These are phyloP conservation scores for Drosophila santomea DNA, from an alignment of 1,140 invertebrate genomes.

Conservation along the genomic window DNA sequence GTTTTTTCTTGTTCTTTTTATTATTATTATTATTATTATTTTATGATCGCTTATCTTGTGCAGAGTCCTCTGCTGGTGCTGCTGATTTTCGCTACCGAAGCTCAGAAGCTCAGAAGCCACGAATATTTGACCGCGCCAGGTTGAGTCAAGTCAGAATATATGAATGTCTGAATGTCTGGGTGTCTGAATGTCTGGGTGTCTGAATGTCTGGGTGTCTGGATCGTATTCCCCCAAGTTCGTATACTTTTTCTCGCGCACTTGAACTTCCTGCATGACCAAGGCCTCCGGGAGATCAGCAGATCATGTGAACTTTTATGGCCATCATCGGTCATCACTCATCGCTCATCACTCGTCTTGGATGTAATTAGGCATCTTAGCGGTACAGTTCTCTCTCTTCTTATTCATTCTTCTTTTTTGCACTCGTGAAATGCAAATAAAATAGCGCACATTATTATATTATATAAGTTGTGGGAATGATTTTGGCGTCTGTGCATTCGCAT, in stretches of 20 bases:
- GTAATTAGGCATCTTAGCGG: slow-evolving; percentile 77
- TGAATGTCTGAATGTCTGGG: slow-evolving; percentile 9
- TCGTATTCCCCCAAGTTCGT: no score
- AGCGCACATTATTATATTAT: slow-evolving; percentile 8
- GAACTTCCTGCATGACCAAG: slow-evolving; percentile 78
- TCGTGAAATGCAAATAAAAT: slow-evolving; percentile 1
- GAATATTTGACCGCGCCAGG: slow-evolving; percentile 34
- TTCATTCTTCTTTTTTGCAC: neutral
- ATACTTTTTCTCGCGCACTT: slow-evolving; percentile 51
- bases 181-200: slow-evolving; percentile 10
- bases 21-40: slow-evolving; percentile 37
- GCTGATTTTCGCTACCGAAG: slow-evolving; percentile 30
- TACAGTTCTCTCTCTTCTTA: slow-evolving; percentile 53
- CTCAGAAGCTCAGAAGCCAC: neutral
- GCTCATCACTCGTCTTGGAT: slow-evolving; percentile 56
- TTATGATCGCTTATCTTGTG: slow-evolving; percentile 29
- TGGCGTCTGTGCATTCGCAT: neutral
- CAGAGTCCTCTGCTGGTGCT: slow-evolving; percentile 1
- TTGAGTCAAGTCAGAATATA: slow-evolving; percentile 13
- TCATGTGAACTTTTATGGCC: slow-evolving; percentile 54
- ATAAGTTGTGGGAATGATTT: neutral
- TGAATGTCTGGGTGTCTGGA: slow-evolving; percentile 2
- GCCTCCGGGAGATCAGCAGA: slow-evolving; percentile 22
- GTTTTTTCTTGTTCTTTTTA: slow-evolving; percentile 22
- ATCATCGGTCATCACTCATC: slow-evolving; percentile 64